Evolutionary conservation across 2,888 invertebrate genomes (phyloP), one percentile per base, ranked within the genome.

Genomic region (Drosophila lacicola): DNA sequence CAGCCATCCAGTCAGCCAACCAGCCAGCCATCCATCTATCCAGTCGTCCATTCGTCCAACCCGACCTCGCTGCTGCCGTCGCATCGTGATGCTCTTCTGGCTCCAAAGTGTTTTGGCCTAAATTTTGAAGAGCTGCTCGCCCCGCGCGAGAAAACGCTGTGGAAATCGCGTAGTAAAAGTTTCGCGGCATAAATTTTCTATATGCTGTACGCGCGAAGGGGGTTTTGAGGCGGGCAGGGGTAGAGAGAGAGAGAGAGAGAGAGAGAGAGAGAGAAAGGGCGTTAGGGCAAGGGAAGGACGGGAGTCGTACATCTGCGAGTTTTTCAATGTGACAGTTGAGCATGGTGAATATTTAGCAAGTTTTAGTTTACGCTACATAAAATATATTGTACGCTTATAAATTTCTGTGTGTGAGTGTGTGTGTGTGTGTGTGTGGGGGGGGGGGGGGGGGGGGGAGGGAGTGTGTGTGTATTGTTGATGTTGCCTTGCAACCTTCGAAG

Each of bases 51-150:
- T 34, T 46, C 39, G 39, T 14, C 39, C 51, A 39, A 11, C 17
- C 29, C 66, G 54, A 65, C 65, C 65, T 66, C 69, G 65, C 10
- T 39, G 17, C 41, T 34, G 33, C 46, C 25, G 62, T 55, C 36
- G 29, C 51, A 53, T 19, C 29, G 39, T 13, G 60, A 17, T 62
- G 78, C 74, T 74, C 60, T 80, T 73, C 81, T 74, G 51, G 74
- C 75, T 69, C 53, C 63, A 67, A 75, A 88, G 88, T 87, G 89
- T 89, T 89, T 84, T 86, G 88, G 82, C 90, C 88, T 82, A 87
- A 87, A 88, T 88, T 90, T 80, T 73, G 56, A 85, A 82, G 80
- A 71, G 67, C 63, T 55, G 57, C 64, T 47, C 37, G 75, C 39
- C 14, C 36, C 36, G 34, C 34, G 47, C 47, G 47, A 47, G 29